Percentiles rank a stretch among this genome's conserved stretches.
Conservation (phyloP, 1,140 invertebrate genomes). For the Drosophila hydei region DNA sequence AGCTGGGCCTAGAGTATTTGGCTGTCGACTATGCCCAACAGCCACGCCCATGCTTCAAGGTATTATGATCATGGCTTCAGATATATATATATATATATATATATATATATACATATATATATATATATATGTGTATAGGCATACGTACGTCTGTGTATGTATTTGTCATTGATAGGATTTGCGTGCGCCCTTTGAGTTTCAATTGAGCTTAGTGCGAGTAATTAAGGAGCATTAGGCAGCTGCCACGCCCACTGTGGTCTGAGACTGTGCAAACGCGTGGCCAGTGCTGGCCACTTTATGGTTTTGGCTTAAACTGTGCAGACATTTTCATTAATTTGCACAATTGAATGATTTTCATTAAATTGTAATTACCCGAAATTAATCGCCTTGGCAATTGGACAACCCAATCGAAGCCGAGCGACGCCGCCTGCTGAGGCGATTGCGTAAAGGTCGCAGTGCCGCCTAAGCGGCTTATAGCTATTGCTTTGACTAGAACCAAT, state of each 20-base stretch:
- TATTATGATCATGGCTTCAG: too few relatives aligned
- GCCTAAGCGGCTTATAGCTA: conserved; percentile 40
- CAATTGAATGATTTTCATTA: conserved; percentile 79
- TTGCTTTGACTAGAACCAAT: not conserved
- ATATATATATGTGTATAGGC: not conserved
- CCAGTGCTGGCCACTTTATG: conserved; percentile 35
- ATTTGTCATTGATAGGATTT: conserved; percentile 11
- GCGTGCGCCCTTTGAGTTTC: conserved; percentile 22
- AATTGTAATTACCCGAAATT: conserved; percentile 72
- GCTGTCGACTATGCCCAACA: too few relatives aligned
- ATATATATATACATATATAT: too few relatives aligned
- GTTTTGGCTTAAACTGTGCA: conserved; percentile 40
- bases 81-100: too few relatives aligned
- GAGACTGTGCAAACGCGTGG: not conserved
- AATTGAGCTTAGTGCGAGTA: conserved; percentile 33
- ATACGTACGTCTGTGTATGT: not conserved
- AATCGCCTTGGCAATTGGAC: conserved; percentile 60
- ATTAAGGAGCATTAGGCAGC: conserved; percentile 39
- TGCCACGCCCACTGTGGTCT: conserved; percentile 12
- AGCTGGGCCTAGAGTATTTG: too few relatives aligned
- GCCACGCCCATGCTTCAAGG: too few relatives aligned
- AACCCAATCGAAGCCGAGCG: conserved; percentile 25
- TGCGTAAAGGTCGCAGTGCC: conserved; percentile 1
- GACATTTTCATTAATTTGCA: conserved; percentile 73
- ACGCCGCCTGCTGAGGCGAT: not conserved